Percentiles rank a stretch among this genome's conserved stretches.
phyloP scores from a whole-genome alignment of 2,113 vertebrate genomes.

The Silurus glanis region DNA sequence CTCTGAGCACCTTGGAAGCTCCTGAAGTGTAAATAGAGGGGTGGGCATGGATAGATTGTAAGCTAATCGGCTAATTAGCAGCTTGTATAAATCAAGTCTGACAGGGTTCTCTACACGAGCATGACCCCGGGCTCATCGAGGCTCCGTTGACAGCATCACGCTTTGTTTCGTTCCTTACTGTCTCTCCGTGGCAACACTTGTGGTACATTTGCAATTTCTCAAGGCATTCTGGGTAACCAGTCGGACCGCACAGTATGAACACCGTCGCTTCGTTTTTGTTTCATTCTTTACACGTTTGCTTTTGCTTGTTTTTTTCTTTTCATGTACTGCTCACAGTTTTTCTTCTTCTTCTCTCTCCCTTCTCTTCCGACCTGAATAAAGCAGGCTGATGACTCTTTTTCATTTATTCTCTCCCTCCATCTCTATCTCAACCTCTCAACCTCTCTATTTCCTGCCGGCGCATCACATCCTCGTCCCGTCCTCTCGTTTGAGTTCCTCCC shows the following conservation, averaged over 20 bases:
- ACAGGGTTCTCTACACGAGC: constrained; percentile 48
- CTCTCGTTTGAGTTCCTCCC: background rate
- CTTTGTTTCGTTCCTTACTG: background rate
- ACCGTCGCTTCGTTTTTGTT: background rate
- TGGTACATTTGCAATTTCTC: background rate
- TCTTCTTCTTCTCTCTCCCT: background rate
- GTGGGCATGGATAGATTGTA: background rate
- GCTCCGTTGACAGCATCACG: background rate
- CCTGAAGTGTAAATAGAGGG: background rate
- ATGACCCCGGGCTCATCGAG: background rate
- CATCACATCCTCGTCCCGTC: background rate
- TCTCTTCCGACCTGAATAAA: background rate
- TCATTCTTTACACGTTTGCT: background rate
- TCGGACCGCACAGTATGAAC: background rate
- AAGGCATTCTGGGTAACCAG: background rate
- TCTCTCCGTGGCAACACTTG: background rate
- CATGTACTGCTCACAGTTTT: background rate
- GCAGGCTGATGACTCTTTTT: constrained; percentile 3
- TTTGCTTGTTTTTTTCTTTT: background rate
- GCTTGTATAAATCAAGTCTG: constrained; percentile 46
- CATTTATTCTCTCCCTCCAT: background rate
- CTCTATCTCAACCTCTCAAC: background rate
- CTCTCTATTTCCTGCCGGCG: background rate
- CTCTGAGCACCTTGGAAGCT: background rate
- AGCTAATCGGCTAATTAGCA: constrained; percentile 7